Conservation (phyloP, 2,888 invertebrate species). For the Drosophila kuntzei region DNA sequence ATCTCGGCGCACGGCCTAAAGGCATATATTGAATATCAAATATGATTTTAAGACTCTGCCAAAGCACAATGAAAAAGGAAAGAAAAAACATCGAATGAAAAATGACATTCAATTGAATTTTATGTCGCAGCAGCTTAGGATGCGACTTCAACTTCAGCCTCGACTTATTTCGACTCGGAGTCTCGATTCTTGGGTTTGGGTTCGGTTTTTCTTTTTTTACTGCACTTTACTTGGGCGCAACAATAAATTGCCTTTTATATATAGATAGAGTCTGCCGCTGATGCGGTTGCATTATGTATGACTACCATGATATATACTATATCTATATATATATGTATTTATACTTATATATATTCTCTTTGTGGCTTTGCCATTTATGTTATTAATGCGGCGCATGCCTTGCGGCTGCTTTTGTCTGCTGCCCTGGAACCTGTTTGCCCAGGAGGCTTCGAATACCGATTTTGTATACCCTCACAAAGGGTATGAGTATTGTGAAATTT, state of each 20-base stretch:
- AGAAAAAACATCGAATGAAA: slow-evolving; percentile 31
- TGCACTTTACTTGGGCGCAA: slow-evolving; percentile 59
- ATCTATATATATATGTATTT: slow-evolving; percentile 12
- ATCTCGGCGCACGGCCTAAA: slow-evolving; percentile 31
- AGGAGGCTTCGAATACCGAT: slow-evolving; percentile 47
- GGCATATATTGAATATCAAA: slow-evolving; percentile 64
- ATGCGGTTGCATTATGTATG: slow-evolving; percentile 69
- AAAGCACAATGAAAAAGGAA: not conserved
- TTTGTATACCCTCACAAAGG: slow-evolving; percentile 27
- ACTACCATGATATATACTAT: slow-evolving; percentile 31
- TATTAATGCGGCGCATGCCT: slow-evolving; percentile 64
- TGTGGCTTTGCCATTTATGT: slow-evolving; percentile 71
- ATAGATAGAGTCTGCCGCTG: slow-evolving; percentile 59
- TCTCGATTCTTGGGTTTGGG: slow-evolving; percentile 7
- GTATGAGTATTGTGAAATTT: not conserved
- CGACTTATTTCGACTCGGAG: slow-evolving; percentile 7
- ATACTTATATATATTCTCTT: slow-evolving; percentile 41
- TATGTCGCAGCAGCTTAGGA: slow-evolving; percentile 60
- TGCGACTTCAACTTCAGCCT: slow-evolving; percentile 2
- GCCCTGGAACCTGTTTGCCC: slow-evolving; percentile 71
- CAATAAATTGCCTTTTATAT: slow-evolving; percentile 68
- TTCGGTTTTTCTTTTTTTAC: slow-evolving; percentile 42
- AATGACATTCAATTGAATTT: slow-evolving; percentile 71
- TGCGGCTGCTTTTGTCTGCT: slow-evolving; percentile 56
- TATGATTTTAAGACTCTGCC: slow-evolving; percentile 63